Base-by-base conservation (phyloP, 2,888 invertebrate genomes). In the Standfussiana lucernea region DNA sequence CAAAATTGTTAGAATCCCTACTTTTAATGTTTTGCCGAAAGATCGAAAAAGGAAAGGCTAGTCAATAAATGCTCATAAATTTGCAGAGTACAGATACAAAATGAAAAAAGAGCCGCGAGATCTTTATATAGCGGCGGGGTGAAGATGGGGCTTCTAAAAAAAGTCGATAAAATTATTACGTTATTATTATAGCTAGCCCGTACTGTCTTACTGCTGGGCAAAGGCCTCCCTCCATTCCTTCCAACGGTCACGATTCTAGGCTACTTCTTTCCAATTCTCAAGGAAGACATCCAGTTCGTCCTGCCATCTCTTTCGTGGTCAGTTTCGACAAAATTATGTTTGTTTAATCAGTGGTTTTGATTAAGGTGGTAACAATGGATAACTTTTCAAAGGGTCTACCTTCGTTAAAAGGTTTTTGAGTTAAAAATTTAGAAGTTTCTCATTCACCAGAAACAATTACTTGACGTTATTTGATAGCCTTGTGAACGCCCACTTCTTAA, bases 311-410 rank as follows among this genome's bases (percentile, higher is more conserved):
- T n/a, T n/a, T n/a, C n/a, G n/a, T n/a, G n/a, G n/a, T n/a, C n/a
- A n/a, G n/a, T n/a, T n/a, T n/a, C n/a, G 10, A n/a, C n/a, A 4
- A n/a, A n/a, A 53, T 53, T 53, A 13, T n/a, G 53, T 53, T n/a
- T 64, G 11, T 7, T 64, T 42, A 35, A 35, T 62, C 32, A 18
- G n/a, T 35, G 32, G n/a, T 59, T 65, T 21, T 71, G n/a, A 65
- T 47, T 21, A 10, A 1, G 8, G 21, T 6, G 13, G 21, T 50
- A 28, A 47, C 45, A 40, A 61, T 5, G 8, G 13, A 18, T 40
- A 74, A 74, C 18, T 59, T 72, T 45, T 59, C 18, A 61, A 61
- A 45, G 21, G 28, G 10, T 35, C 18, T 53, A 28, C 24, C 37
- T 73, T 59, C 47, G 11, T 73, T 74, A 18, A 47, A 35, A 18